Evolutionary conservation across 1,140 invertebrate genomes (phyloP).

Genomic region (Plodia interpunctella): DNA sequence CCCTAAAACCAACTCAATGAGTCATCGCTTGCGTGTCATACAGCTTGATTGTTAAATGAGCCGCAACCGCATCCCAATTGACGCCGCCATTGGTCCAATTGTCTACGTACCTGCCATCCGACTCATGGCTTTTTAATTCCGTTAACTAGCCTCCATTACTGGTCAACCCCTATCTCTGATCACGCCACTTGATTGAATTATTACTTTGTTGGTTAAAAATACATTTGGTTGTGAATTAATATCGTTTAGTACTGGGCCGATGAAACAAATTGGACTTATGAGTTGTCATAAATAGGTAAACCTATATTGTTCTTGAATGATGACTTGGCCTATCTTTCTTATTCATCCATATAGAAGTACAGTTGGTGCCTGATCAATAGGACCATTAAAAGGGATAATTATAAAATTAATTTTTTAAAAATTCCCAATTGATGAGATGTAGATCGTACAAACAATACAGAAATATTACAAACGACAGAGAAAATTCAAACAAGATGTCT

Average conservation of each 20-base stretch:
- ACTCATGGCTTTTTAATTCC: conserved; percentile 31
- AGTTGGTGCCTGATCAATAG: no score
- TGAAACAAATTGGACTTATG: no score
- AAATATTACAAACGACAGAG: not conserved
- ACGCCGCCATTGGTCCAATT: conserved; percentile 17
- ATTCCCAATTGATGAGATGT: no score
- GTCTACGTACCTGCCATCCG: conserved; percentile 6
- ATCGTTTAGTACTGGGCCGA: not conserved
- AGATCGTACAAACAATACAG: no score
- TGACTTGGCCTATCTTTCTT: no score
- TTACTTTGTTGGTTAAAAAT: conserved; percentile 1
- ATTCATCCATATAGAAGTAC: no score
- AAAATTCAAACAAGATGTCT: not conserved
- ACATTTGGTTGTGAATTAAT: not conserved
- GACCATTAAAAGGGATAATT: no score
- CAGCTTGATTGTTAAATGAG: conserved; percentile 16
- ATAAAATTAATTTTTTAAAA: no score
- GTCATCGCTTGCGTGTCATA: no score
- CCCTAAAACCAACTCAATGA: no score
- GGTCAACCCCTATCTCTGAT: conserved; percentile 17
- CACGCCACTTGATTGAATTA: not conserved
- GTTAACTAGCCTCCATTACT: conserved; percentile 16
- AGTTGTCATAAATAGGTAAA: no score
- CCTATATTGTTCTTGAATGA: no score
- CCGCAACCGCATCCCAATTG: conserved; percentile 18